Evolutionary conservation across 2,113 vertebrate genomes (phyloP), one percentile per base, ranked within the genome.

Genomic region (Tyto alba): DNA sequence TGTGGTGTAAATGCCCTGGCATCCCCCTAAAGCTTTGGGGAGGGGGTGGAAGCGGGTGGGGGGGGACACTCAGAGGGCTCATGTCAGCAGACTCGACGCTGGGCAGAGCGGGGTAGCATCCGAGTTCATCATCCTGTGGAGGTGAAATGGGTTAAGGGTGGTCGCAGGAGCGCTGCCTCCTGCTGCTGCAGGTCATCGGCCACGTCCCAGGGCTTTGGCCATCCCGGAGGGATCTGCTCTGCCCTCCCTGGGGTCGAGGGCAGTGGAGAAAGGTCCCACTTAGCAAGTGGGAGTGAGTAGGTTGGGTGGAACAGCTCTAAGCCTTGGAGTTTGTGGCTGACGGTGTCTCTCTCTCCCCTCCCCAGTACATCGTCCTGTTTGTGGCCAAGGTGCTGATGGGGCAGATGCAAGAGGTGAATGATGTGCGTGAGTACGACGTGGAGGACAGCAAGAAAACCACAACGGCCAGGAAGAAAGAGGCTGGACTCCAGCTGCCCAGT

Each of bases 281-380:
- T 6, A 6, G 57, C 36, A 7, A 22, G 10, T 0, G 50, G 60
- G 87, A 15, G 18, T 0, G 8, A 11, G 88, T 2, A 34, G 68
- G 47, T 5, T 2, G 8, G 5, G 57, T 43, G 19, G 27, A 36
- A 22, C 9, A 10, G 62, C 32, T 27, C 30, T 1, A 1, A 3
- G 26, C 23, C 3, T 2, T 2, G 23, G 13, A 17, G 8, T 22
- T 29, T 22, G 27, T 6, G 56, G 76, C 71, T 71, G 27, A 19
- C 4, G 4, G 11, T 5, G 38, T 17, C 45, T 89, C 41, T n/a
- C 21, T 34, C 57, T 17, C 66, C 29, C n/a, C 57, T 17, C 66
- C 29, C 0, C 93, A 99, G 99, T 99, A 99, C 97, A 99, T 99
- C 38, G 92, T 99, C 93, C 96, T 99, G 38, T 99, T 99, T 17